Conservation (phyloP, 2,797 vertebrate species). For the Pipistrellus nathusii region DNA sequence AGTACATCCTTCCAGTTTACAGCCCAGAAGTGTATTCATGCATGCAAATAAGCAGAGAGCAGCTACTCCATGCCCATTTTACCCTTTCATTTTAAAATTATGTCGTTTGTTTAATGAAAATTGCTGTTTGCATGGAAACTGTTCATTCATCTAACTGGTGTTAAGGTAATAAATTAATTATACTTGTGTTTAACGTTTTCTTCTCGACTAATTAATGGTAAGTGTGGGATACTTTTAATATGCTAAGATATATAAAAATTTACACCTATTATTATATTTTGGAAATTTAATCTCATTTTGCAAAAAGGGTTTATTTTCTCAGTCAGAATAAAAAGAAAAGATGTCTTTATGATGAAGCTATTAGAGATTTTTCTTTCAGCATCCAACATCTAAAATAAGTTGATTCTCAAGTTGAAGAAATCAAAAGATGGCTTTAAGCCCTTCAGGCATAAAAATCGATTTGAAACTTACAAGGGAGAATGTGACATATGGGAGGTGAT, state of each 20-base stretch:
- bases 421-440: slow-evolving; percentile 28
- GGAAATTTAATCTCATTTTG: slow-evolving; percentile 41
- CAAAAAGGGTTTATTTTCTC: slow-evolving; percentile 48
- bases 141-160: neutral
- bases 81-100: neutral
- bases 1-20: neutral
- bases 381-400: slow-evolving; percentile 55
- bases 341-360: slow-evolving; percentile 1
- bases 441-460: slow-evolving; percentile 60
- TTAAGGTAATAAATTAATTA: slow-evolving; percentile 65
- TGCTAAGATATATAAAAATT: neutral
- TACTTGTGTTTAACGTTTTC: slow-evolving; percentile 19
- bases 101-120: slow-evolving; percentile 36
- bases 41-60: neutral
- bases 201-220: slow-evolving; percentile 44
- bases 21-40: neutral
- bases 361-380: slow-evolving; percentile 31
- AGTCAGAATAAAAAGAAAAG: slow-evolving; percentile 33
- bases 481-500: neutral
- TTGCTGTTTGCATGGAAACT: neutral
- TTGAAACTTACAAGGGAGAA: slow-evolving; percentile 31
- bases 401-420: slow-evolving; percentile 56
- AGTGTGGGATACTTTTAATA: slow-evolving; percentile 8
- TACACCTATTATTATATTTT: neutral
- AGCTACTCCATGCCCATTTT: fast-evolving